Evolutionary conservation across 2,113 vertebrate genomes (phyloP), one percentile per base, ranked within the genome.

Genomic region (Poecile atricapillus): DNA sequence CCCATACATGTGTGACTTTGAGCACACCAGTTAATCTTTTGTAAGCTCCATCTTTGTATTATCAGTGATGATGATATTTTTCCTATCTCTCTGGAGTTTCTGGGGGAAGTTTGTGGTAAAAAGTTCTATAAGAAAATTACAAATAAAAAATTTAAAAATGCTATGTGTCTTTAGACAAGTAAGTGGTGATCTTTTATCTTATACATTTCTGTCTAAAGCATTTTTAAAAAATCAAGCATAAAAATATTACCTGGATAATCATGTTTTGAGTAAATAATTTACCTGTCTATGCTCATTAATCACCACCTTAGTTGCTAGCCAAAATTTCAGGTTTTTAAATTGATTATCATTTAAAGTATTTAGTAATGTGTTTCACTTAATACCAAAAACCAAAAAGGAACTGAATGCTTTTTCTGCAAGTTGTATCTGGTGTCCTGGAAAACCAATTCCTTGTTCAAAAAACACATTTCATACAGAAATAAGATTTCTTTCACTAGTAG

Each of bases 401-500:
- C 39, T 56, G 83, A 79, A 60, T 64, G 53, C 39, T 91, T 94
- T 91, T 90, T 93, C 68, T 95, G 64, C 33, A 43, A 71, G 55
- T 85, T 68, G 7, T 67, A 56, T 90, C 52, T 96, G 67, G n/a
- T 91, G 8, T 44, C 84, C 70, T 93, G 91, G 87, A 93, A 89
- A 77, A 67, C 37, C 17, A 65, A 83, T 83, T 95, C 60, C 64
- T 76, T 76, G 63, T 70, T 96, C 39, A 71, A 73, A 75, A 93
- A 78, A 79, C 24, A 52, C 30, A 83, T 87, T 87, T 94, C 39
- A 56, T 79, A 76, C 59, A 92, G 69, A 95, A 92, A 90, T 77
- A 81, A 87, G 53, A 78, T 79, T 93, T 96, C 81, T 97, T 96
- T 94, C 78, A 89, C 77, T 35, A 93, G 79, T 60, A 55, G 53